Conservation (phyloP, 2,797 vertebrate species). For the Hippoglossus hippoglossus region DNA sequence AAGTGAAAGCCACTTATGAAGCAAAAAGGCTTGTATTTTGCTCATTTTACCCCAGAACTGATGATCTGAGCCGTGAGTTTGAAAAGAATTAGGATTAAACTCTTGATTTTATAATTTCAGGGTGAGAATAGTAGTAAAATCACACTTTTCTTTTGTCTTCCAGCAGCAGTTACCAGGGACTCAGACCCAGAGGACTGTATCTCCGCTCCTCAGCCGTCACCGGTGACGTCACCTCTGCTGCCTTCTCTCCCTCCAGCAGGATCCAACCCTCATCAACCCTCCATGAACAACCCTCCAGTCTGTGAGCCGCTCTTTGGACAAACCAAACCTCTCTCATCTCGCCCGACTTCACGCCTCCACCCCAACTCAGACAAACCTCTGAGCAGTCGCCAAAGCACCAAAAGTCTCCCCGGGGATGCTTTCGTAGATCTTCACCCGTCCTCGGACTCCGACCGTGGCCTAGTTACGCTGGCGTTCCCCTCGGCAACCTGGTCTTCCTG, state of each 20-base stretch:
- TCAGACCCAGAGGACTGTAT: constrained; percentile 27
- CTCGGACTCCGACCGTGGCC: constrained; percentile 19
- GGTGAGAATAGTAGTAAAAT: neutral
- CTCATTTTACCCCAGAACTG: too few species aligned
- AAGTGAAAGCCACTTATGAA: too few species aligned
- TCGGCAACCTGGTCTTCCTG: constrained; percentile 63
- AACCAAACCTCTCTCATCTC: constrained; percentile 11
- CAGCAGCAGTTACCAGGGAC: constrained; percentile 44
- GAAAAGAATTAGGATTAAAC: too few species aligned
- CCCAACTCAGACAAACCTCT: neutral
- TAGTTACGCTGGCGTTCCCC: constrained; percentile 21
- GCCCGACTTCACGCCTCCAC: neutral
- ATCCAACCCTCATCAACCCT: constrained; percentile 5
- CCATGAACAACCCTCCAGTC: constrained; percentile 3
- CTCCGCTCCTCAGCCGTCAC: constrained; percentile 35
- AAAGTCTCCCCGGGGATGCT: constrained; percentile 1
- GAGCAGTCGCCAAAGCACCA: neutral
- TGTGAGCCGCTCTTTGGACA: neutral
- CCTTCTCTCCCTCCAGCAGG: constrained; percentile 7
- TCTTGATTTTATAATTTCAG: too few species aligned
- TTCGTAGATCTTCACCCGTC: constrained; percentile 5
- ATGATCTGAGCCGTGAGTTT: too few species aligned
- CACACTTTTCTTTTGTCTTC: constrained; percentile 12
- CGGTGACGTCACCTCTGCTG: constrained; percentile 23
- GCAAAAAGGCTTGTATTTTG: too few species aligned